A percentile compares a stretch with the other conserved stretches of the same genome.
Evolutionary conservation across 2,113 vertebrate genomes (phyloP).

Genomic region (Hydrochoerus hydrochaeris): DNA sequence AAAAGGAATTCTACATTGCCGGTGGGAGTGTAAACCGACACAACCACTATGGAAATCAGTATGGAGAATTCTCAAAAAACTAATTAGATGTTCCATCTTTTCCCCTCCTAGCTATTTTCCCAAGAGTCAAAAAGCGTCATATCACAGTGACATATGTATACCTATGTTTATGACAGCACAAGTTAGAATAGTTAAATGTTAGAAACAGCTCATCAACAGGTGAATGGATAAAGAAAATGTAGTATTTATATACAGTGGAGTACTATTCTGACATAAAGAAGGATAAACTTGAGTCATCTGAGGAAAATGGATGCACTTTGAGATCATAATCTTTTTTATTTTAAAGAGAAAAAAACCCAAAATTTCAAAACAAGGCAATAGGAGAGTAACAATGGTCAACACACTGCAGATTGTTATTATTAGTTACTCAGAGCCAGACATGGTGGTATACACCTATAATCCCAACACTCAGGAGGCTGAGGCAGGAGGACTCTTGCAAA

Average conservation of each 20-base stretch:
- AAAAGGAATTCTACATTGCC: neutral
- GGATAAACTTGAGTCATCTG: neutral
- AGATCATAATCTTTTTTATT: neutral
- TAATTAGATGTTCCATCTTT: neutral
- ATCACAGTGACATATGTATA: neutral
- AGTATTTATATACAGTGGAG: neutral
- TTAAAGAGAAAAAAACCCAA: no score
- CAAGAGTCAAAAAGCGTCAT: neutral
- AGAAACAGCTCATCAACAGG: neutral
- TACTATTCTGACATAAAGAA: neutral
- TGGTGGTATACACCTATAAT: no score
- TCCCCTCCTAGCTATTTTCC: neutral
- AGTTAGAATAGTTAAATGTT: neutral
- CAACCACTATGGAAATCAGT: neutral
- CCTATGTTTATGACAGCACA: neutral
- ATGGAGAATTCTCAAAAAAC: neutral
- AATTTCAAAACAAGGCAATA: no score
- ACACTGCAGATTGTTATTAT: no score
- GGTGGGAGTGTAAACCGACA: neutral
- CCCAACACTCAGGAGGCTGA: no score
- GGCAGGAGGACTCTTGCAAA: no score
- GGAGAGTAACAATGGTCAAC: no score
- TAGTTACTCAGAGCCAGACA: no score
- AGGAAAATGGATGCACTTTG: neutral
- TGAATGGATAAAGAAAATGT: neutral